Base-by-base conservation (phyloP, 2,797 vertebrate genomes). In the Lutjanus argentimaculatus region DNA sequence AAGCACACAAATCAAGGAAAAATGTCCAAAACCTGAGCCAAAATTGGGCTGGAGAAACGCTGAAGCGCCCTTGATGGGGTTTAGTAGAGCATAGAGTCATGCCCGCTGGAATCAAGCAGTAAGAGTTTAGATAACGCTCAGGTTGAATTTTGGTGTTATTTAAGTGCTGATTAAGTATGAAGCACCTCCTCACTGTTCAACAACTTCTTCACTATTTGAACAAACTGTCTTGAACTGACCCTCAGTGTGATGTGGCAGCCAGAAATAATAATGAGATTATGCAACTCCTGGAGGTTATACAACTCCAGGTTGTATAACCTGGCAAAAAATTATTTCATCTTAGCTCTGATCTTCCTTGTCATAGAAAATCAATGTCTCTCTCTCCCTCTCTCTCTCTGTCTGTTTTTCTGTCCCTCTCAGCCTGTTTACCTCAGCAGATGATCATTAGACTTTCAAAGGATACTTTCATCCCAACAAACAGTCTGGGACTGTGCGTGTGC, bases 401-500 rank as follows among this genome's bases (percentile, higher is more conserved):
- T 67, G 22, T n/a, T 22, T 57, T 12, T 57, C 21, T 30, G 7
- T 9, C 8, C 19, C 3, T 40, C 12, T 46, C 57, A 1, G 21
- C 15, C 25, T 48, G 43, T 43, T 53, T 11, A 56, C 22, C 45
- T 57, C 22, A 22, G 48, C 58, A 67, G 58, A 59, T 64, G 65
- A 51, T 77, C 61, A 69, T 69, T 48, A 67, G 67, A 72, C 19
- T 72, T 76, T 84, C 67, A 79, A 75, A 79, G 62, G 76, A 70
- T 0, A 6, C 64, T 83, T 68, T 77, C 75, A 77, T 77, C 69
- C 55, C 15, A 16, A 65, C 42, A 61, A 13, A 15, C 46, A 62
- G 43, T 8, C 43, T 58, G 49, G 6, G 57, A 42, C 17, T 48
- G 7, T 19, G 15, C 51, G 62, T 51, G 2, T 61, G 58, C 48